Conservation (phyloP, 2,113 vertebrate genomes). For the Gila orcuttii region DNA sequence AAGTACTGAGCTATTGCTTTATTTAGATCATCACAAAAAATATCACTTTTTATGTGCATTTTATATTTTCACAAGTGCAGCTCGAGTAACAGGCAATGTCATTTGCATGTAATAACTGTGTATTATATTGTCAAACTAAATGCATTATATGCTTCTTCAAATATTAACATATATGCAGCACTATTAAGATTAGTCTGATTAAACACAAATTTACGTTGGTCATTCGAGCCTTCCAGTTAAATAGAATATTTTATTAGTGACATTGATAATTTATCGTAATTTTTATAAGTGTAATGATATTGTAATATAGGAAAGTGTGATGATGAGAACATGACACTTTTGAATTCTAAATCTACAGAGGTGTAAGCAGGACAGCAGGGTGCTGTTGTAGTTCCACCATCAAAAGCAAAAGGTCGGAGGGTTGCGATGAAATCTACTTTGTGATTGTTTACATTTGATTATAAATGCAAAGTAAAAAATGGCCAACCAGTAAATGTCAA, state of each 20-base stretch:
- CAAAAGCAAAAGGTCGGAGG: constrained; percentile 60
- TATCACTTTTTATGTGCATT: background rate
- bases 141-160: background rate
- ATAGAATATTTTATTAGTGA: background rate
- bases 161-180: background rate
- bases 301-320: constrained; percentile 57
- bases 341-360: constrained; percentile 65
- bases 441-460: constrained; percentile 53
- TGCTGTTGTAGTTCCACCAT: constrained; percentile 56
- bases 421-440: constrained; percentile 54
- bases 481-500: constrained; percentile 10
- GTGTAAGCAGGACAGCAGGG: constrained; percentile 68
- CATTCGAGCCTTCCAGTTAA: background rate
- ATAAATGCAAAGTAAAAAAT: constrained; percentile 43
- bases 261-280: constrained; percentile 68
- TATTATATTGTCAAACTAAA: background rate
- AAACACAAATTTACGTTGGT: background rate
- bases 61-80: constrained; percentile 2
- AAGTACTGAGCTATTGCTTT: background rate
- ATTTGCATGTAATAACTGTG: background rate
- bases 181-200: background rate
- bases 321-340: constrained; percentile 68
- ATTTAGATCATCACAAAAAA: background rate
- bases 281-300: constrained; percentile 61
- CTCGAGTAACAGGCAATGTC: background rate